Evolutionary conservation across 2,888 invertebrate genomes (phyloP).

Genomic region (Cataglyphis rosenhaueri): DNA sequence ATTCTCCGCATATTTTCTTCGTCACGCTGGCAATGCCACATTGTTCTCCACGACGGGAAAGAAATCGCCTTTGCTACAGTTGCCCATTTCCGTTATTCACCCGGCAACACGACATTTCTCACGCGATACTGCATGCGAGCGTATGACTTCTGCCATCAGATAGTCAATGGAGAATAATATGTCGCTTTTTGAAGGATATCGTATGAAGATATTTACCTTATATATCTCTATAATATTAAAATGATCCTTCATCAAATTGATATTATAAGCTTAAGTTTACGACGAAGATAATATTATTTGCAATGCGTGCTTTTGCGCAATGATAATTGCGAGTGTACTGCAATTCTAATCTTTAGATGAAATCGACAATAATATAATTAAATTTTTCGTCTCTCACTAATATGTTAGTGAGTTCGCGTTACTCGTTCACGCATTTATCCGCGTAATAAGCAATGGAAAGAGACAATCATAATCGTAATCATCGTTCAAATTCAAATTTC

Average conservation of each 20-base stretch:
- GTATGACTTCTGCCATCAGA: constrained; percentile 54
- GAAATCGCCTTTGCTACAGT: constrained; percentile 65
- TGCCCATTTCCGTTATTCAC: constrained; percentile 73
- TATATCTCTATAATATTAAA: constrained; percentile 3
- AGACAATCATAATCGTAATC: neutral
- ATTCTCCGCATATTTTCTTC: constrained; percentile 62
- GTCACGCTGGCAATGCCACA: constrained; percentile 57
- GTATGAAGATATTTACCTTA: constrained; percentile 6
- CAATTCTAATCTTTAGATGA: neutral
- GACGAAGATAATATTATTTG: neutral
- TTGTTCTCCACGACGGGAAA: constrained; percentile 67
- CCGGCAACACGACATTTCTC: constrained; percentile 68
- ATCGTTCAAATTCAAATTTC: neutral
- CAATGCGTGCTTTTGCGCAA: neutral
- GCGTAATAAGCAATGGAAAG: neutral
- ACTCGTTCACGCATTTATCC: neutral
- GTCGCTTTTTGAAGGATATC: constrained; percentile 68
- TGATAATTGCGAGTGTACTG: neutral
- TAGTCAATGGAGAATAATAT: constrained; percentile 73
- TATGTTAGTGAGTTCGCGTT: neutral
- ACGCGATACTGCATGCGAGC: constrained; percentile 56
- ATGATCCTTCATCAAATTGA: neutral
- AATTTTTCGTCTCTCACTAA: neutral
- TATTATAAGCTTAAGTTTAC: neutral
- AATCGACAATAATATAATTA: neutral